phyloP scores from a whole-genome alignment of 2,113 vertebrate species.

The Peucedramus taeniatus region DNA sequence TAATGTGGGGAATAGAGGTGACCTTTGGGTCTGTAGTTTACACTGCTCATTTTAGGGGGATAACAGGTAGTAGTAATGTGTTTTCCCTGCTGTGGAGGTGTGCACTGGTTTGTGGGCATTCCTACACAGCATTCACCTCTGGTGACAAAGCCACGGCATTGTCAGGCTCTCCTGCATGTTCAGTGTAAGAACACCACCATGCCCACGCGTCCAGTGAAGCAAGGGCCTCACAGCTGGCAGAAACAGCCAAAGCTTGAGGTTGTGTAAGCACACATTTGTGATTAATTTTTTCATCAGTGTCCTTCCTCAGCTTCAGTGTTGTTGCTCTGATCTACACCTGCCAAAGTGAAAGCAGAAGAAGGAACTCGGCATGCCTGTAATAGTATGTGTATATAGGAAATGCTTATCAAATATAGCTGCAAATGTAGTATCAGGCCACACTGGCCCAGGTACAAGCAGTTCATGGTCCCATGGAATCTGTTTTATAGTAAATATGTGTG shows the following conservation, averaged over 20 bases:
- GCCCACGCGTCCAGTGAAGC: accelerated
- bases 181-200: accelerated
- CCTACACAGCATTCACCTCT: neutral
- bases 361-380: neutral
- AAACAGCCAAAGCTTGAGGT: neutral
- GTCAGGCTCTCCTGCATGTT: accelerated
- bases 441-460: neutral
- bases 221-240: neutral
- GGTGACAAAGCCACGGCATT: neutral
- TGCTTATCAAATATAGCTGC: neutral
- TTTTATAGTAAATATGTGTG: neutral
- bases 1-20: neutral
- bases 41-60: accelerated
- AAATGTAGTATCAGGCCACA: neutral
- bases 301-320: neutral
- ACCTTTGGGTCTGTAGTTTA: neutral
- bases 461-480: neutral
- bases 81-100: neutral
- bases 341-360: constrained; percentile 55
- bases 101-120: accelerated
- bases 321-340: constrained; percentile 37
- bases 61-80: accelerated
- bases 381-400: neutral
- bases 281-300: neutral
- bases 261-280: neutral